Evolutionary conservation across 2,888 invertebrate genomes (phyloP), one percentile per base, ranked within the genome.

Genomic region (Drosophila borborema): DNA sequence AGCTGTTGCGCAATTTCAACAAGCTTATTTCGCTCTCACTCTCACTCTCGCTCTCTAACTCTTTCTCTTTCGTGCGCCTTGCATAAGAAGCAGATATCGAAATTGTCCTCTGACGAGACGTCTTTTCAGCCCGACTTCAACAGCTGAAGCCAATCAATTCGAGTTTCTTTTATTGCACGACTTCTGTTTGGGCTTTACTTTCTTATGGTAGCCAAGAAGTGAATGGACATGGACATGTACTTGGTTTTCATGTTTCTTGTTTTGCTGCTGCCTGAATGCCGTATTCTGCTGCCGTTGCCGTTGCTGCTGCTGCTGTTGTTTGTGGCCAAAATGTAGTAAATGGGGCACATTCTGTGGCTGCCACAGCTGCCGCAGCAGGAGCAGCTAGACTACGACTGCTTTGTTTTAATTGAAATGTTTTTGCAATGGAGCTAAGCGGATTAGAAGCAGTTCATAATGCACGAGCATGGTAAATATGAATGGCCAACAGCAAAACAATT

Each of bases 401-500:
- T 85, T 79, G 82, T 74, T 87, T 79, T 84, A 84, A 84, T 87
- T 87, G 84, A 82, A 84, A 87, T 84, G 87, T 73, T 87, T 85
- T 81, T 73, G 82, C 72, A 74, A 74, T 40, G 48, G 61, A 64
- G 63, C 74, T 85, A 87, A 87, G 81, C 81, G 81, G 85, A 74
- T 82, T 87, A 82, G 77, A 81, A 75, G 54, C 71, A 79, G 74
- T 87, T 82, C 78, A 85, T 85, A 87, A 85, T 85, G 77, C 72
- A 74, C 68, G 77, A 67, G 41, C 64, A 31, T 81, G 80, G 68
- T 71, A 77, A 87, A 82, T 79, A 74, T 73, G 72, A 79, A 70
- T 80, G 72, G 64, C 68, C 61, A 60, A 56, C 58, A 64, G 45
- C 59, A 34, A 2, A 54, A 16, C 62, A 49, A 68, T 70, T 74